Base-by-base conservation (phyloP, 2,888 invertebrate species). In the Belgica antarctica region DNA sequence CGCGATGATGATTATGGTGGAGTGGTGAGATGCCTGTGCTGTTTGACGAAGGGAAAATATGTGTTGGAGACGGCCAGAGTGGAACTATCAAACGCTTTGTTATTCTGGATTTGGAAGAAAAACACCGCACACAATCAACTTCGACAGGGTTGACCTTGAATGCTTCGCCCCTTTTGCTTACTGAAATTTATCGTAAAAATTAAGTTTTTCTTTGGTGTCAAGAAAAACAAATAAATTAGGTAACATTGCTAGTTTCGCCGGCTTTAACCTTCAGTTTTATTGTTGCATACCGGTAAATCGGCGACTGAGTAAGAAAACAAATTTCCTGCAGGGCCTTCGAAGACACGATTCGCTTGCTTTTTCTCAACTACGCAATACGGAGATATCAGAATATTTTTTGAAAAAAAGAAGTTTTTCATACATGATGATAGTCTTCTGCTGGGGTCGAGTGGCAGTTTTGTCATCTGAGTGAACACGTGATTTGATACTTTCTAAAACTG, bases 111-210 rank as follows among this genome's bases (percentile, higher is more conserved):
- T 22, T 7, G 41, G 41, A 41, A 22, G 41, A 5, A n/a, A 41
- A 41, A 41, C 15, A 31, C 34, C 46, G 12, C 12, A 46, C 15
- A 46, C 46, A 46, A 12, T 12, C 46, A 46, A n/a, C 25, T 3
- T 27, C 27, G 59, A 24, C 59, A 27, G 59, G 15, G 22, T 59
- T 59, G 59, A 59, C 59, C 59, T 59, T 59, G 59, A 59, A 59
- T 25, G 59, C 3, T 59, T 2, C 19, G 24, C 22, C 22, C 22
- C 15, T n/a, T n/a, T 41, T n/a, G n/a, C n/a, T n/a, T n/a, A n/a
- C n/a, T n/a, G n/a, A n/a, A n/a, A n/a, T 41, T 41, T 41, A 41
- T 41, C 41, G 41, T 5, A n/a, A n/a, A n/a, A n/a, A n/a, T n/a
- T 15, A 10, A 31, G 31, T 41, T 10, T 41, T 41, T n/a, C 41